phyloP scores from a whole-genome alignment of 2,888 invertebrate genomes.

The Ptychoptera albimana region DNA sequence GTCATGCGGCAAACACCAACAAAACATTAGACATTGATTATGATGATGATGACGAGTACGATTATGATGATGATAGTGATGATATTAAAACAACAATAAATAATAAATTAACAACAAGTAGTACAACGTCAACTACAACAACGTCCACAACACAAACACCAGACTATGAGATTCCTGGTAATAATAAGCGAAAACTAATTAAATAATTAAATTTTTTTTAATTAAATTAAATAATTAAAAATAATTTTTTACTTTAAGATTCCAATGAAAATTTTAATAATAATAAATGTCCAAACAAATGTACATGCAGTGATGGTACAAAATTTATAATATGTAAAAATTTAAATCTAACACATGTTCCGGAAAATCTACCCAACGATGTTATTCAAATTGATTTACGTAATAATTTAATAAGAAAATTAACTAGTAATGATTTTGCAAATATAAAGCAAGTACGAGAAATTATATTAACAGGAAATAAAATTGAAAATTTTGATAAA shows the following conservation, averaged over 20 bases:
- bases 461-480: conserved; percentile 23
- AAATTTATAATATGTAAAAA: conserved; percentile 33
- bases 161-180: background rate
- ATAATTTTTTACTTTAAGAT: background rate
- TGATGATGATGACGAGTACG: conserved; percentile 7
- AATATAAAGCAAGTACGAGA: conserved; percentile 21
- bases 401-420: conserved; percentile 21
- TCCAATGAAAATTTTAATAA: background rate
- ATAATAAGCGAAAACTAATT: background rate
- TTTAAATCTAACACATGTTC: conserved; percentile 33
- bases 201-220: background rate
- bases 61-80: conserved; percentile 4
- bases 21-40: conserved; percentile 3
- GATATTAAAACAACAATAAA: conserved; percentile 2
- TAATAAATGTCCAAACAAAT: conserved; percentile 21
- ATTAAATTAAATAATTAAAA: background rate
- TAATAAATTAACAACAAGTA: background rate
- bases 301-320: conserved; percentile 22
- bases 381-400: conserved; percentile 25
- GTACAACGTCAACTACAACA: background rate
- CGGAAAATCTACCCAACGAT: conserved; percentile 25
- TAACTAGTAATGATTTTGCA: conserved; percentile 20
- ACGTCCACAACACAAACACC: conserved; percentile 17
- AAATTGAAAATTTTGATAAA: conserved; percentile 18
- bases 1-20: too few relatives aligned